Evolutionary conservation across 2,888 invertebrate species (phyloP).

Genomic region (Eustalomyia histrio): DNA sequence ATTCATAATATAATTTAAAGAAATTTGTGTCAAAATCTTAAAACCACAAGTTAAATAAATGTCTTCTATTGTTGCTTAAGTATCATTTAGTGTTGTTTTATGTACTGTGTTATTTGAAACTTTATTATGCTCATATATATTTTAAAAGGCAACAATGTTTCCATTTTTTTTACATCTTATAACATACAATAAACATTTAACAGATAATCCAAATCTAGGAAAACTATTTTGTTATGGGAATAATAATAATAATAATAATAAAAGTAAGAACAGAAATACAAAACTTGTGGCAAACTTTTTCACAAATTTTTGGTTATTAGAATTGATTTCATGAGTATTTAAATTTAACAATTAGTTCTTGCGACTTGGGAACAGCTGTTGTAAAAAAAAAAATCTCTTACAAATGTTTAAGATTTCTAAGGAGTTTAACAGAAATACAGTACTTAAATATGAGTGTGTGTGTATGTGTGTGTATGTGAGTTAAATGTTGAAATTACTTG

Average conservation of each 20-base stretch:
- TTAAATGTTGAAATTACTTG: constrained; percentile 45
- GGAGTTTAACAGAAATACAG: constrained; percentile 20
- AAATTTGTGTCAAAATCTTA: neutral
- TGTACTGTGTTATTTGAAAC: constrained; percentile 21
- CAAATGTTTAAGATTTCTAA: constrained; percentile 40
- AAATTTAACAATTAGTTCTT: too few species aligned
- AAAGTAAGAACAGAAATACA: too few species aligned
- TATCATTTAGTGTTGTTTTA: constrained; percentile 32
- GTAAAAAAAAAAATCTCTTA: neutral
- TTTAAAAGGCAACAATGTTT: neutral
- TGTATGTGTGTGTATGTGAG: constrained; percentile 8
- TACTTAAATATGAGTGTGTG: constrained; percentile 13
- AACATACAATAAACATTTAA: too few species aligned
- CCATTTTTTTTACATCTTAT: too few species aligned
- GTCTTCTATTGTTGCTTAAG: constrained; percentile 27
- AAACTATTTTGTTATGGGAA: too few species aligned
- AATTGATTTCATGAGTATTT: too few species aligned
- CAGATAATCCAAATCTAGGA: too few species aligned
- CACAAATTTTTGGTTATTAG: too few species aligned
- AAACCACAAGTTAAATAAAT: neutral
- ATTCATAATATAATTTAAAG: neutral
- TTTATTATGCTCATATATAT: constrained; percentile 29
- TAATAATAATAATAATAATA: too few species aligned
- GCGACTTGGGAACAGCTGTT: too few species aligned
- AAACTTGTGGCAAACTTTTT: too few species aligned